Evolutionary conservation across 2,797 vertebrate species (phyloP).

Genomic region (Hydrolagus colliei): DNA sequence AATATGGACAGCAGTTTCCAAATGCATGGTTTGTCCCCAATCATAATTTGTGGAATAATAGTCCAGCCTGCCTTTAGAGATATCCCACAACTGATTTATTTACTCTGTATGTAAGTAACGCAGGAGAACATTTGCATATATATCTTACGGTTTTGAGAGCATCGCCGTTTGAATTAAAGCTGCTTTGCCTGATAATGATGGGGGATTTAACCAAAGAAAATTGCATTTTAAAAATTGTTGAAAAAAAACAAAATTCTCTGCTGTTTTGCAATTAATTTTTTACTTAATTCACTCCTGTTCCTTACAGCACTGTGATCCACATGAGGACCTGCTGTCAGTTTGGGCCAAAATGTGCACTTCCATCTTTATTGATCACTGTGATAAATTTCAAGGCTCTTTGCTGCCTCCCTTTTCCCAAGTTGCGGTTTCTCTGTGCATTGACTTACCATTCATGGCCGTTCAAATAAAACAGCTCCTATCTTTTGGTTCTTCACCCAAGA

Average conservation of each 20-base stretch:
- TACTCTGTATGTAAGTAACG: background rate
- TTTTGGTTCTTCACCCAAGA: background rate
- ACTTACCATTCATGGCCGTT: background rate
- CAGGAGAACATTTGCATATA: conserved; percentile 42
- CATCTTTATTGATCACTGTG: too few species aligned
- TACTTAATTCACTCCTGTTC: conserved; percentile 2
- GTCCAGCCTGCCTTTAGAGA: conserved; percentile 16
- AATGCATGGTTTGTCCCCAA: background rate
- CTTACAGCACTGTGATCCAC: too few species aligned
- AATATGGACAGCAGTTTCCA: background rate
- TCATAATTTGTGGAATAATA: background rate
- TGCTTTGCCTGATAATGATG: background rate
- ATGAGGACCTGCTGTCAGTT: too few species aligned
- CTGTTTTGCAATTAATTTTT: background rate
- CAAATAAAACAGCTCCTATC: background rate
- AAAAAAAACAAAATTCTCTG: background rate
- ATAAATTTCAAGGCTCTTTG: background rate
- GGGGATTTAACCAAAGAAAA: background rate
- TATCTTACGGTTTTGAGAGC: conserved; percentile 47
- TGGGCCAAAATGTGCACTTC: too few species aligned
- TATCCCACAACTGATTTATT: background rate
- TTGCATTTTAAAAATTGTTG: background rate
- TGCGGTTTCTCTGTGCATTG: background rate
- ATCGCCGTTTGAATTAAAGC: conserved; percentile 36
- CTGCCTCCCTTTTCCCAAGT: background rate